Conservation (phyloP, 2,888 invertebrate species). For the Drosophila greeni region DNA sequence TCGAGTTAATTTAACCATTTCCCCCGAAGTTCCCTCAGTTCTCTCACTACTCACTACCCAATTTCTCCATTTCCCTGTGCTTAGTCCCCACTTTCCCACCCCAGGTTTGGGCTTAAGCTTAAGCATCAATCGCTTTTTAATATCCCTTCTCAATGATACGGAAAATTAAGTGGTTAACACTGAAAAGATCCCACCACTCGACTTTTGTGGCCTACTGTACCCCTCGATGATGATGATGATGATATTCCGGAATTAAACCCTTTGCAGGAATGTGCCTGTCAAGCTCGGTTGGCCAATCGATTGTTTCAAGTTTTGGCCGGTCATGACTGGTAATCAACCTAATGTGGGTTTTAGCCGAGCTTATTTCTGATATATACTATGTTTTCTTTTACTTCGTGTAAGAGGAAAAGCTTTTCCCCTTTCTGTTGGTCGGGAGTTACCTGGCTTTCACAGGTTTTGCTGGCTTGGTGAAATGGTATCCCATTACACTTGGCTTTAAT, state of each 20-base stretch:
- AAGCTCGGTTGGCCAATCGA: conserved; percentile 12
- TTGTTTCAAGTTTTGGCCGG: conserved; percentile 12
- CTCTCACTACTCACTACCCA: neutral
- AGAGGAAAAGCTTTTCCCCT: no score
- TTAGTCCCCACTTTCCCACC: conserved; percentile 30
- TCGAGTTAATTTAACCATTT: conserved; percentile 63
- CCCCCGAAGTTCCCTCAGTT: conserved; percentile 35
- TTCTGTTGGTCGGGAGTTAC: no score
- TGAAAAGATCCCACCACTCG: conserved; percentile 23
- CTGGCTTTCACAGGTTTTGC: neutral
- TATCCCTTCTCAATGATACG: conserved; percentile 64
- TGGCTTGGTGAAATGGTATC: neutral
- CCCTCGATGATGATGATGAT: conserved; percentile 3
- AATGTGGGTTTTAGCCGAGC: conserved; percentile 9
- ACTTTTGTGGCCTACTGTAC: conserved; percentile 26
- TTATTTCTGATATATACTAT: neutral
- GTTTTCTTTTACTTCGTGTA: neutral
- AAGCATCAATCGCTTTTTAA: conserved; percentile 57
- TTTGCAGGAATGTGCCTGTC: neutral
- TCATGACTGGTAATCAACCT: conserved; percentile 20
- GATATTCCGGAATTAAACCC: conserved; percentile 15
- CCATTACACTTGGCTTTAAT: neutral
- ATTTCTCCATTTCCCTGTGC: conserved; percentile 23
- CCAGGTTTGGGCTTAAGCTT: conserved; percentile 23
- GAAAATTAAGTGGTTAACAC: conserved; percentile 69